Base-by-base conservation (phyloP, 2,797 vertebrate genomes). In the Alauda arvensis region DNA sequence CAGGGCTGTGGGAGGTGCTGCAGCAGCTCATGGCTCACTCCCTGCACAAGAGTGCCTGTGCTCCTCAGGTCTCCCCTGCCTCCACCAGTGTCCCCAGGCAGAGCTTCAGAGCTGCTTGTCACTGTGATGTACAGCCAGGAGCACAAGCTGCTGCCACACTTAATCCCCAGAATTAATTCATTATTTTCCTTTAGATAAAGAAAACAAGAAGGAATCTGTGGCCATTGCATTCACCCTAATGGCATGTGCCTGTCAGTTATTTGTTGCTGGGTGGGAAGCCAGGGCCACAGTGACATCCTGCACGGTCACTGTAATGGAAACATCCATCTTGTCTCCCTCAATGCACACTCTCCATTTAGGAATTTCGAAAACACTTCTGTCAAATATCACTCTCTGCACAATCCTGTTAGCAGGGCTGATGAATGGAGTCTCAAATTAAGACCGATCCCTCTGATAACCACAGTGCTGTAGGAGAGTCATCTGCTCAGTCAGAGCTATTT, bases 371-470 rank as follows among this genome's bases (percentile, higher is more conserved):
- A 69, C 89, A 83, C 88, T 96, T 96, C 78, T 94, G 95, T 93
- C 93, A 94, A 94, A 93, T 93, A 95, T 92, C 92, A 90, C 69
- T 94, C 90, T 92, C 85, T 66, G 76, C 53, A 52, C 89, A 79
- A 87, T 88, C 85, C 90, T 81, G 92, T 95, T 93, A 91, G 89
- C 17, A 15, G 33, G 78, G 65, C 95, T 96, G 96, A 96, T 94
- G 93, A 96, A 96, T 96, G 94, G 94, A 94, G 93, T 83, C 93
- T 95, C 87, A 92, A 94, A 96, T 96, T 94, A 96, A 95, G 94
- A 93, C 89, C 18, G 95, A 96, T 92, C 87, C 91, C 91, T 96
- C 95, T 95, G 95, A 95, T 93, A 95, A 95, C 92, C 87, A 74
- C 85, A 89, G 76, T 92, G 91, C 91, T 92, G 90, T 90, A 92